Conservation (phyloP, 2,797 vertebrate genomes). For the Anabas testudineus region DNA sequence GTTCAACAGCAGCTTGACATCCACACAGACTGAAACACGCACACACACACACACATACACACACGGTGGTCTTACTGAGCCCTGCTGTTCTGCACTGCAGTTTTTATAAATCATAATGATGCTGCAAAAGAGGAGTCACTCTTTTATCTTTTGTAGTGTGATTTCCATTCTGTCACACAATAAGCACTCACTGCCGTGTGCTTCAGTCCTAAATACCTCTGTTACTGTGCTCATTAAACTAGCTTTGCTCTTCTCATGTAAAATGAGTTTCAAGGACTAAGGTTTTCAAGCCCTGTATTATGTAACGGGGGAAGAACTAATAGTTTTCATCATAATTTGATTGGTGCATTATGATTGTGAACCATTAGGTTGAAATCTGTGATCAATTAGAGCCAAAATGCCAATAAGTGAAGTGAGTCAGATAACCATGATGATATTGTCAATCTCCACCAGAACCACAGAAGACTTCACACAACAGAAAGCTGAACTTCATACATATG, state of each 20-base stretch:
- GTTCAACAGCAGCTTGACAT: slow-evolving; percentile 28
- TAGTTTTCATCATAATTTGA: background rate
- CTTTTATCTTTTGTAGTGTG: background rate
- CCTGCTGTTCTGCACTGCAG: slow-evolving; percentile 22
- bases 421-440: background rate
- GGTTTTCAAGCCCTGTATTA: background rate
- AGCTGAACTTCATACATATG: background rate
- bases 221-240: background rate
- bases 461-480: background rate
- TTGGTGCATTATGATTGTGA: background rate
- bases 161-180: background rate
- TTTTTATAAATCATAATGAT: slow-evolving; percentile 18
- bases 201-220: background rate
- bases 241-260: background rate
- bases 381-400: no score
- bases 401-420: background rate
- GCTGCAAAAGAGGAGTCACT: slow-evolving; percentile 6
- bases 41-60: background rate
- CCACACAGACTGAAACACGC: slow-evolving; percentile 22
- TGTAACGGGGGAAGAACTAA: background rate
- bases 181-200: background rate
- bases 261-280: background rate
- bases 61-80: slow-evolving; percentile 7
- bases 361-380: no score
- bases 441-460: no score